Evolutionary conservation across 2,888 invertebrate genomes (phyloP).

Genomic region (Drosophila antonietae): DNA sequence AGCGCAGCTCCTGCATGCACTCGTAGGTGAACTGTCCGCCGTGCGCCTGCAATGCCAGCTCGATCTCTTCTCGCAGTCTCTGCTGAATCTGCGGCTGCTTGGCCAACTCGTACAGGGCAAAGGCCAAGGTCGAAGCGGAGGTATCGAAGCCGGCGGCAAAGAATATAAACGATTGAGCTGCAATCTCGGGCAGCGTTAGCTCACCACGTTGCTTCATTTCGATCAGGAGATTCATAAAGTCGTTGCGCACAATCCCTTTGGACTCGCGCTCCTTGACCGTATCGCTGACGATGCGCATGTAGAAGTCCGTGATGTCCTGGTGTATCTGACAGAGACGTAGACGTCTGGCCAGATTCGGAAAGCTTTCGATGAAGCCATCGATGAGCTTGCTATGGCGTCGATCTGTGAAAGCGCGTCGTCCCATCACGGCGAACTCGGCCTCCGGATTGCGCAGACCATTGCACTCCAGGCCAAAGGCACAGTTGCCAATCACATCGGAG

Average conservation of each 20-base stretch:
- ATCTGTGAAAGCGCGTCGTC: constrained; percentile 65
- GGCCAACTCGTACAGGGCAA: constrained; percentile 85
- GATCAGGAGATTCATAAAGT: constrained; percentile 85
- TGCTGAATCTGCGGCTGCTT: constrained; percentile 85
- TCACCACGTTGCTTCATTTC: constrained; percentile 76
- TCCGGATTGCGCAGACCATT: constrained; percentile 83
- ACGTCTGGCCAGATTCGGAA: constrained; percentile 58
- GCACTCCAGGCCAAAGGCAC: constrained; percentile 85
- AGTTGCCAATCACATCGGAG: constrained; percentile 85
- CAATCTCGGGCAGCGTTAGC: constrained; percentile 84
- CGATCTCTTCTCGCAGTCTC: constrained; percentile 84
- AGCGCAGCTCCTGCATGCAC: constrained; percentile 83
- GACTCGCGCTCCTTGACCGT: constrained; percentile 82
- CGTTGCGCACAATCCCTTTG: constrained; percentile 79
- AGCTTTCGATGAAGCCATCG: constrained; percentile 57
- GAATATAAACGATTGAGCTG: constrained; percentile 86
- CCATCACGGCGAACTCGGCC: constrained; percentile 81
- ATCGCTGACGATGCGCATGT: constrained; percentile 78
- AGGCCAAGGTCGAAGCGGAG: constrained; percentile 84
- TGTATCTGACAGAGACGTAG: constrained; percentile 62
- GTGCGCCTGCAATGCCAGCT: constrained; percentile 78
- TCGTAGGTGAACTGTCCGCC: constrained; percentile 83
- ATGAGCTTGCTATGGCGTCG: constrained; percentile 47
- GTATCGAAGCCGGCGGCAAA: constrained; percentile 86
- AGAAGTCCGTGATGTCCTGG: constrained; percentile 71